Conservation (phyloP, 1,140 invertebrate species). For the Littorina saxatilis region DNA sequence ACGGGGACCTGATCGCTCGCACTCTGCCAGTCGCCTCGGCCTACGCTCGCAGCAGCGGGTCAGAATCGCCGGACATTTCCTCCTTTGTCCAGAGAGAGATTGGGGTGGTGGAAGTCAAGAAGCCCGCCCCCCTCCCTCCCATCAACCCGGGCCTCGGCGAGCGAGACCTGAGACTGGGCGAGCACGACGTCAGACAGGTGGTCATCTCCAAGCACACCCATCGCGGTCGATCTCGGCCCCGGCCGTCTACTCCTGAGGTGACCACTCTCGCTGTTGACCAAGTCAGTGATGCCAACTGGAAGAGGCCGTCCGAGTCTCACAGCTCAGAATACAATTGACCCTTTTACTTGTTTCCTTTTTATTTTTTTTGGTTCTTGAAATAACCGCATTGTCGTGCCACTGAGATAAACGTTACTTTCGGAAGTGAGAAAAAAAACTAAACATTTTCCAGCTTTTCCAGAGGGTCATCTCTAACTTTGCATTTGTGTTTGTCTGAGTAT, state of each 20-base stretch:
- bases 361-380: too few species aligned
- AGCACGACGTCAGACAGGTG: constrained; percentile 41
- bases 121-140: constrained; percentile 55
- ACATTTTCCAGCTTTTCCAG: too few species aligned
- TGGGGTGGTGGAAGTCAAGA: constrained; percentile 46
- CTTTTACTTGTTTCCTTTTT: too few species aligned
- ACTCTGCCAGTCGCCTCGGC: constrained; percentile 27
- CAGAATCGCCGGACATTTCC: constrained; percentile 57
- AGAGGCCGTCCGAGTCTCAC: constrained; percentile 54
- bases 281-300: constrained; percentile 51
- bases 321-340: constrained; percentile 61
- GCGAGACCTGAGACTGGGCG: not conserved
- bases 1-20: constrained; percentile 5
- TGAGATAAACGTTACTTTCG: not conserved
- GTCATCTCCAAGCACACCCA: constrained; percentile 39
- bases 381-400: too few species aligned
- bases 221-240: constrained; percentile 34
- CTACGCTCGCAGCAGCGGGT: constrained; percentile 49
- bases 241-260: constrained; percentile 51
- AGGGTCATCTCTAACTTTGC: too few species aligned
- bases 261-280: constrained; percentile 60
- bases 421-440: not conserved
- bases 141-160: constrained; percentile 41
- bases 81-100: constrained; percentile 52
- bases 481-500: too few species aligned